These are phyloP conservation scores for Merluccius polli DNA, from an alignment of 2,797 vertebrate species.

Conservation along the genomic window DNA sequence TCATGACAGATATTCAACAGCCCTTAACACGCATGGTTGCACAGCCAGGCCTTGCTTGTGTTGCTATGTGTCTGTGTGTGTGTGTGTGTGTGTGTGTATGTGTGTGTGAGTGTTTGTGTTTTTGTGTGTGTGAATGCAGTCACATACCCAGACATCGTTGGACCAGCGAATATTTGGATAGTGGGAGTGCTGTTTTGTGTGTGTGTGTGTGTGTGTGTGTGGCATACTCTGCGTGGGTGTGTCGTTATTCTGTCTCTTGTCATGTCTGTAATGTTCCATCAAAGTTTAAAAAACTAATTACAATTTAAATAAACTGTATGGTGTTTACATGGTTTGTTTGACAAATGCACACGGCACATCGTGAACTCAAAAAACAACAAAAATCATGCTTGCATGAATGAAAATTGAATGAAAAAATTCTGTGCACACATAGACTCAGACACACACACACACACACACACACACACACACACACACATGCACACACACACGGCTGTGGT, in stretches of 20 bases:
- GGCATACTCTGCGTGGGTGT: not conserved
- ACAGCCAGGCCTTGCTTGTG: slow-evolving; percentile 15
- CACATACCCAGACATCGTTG: not conserved
- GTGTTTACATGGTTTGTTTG: not conserved
- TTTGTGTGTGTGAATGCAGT: slow-evolving; percentile 10
- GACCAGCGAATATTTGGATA: not conserved
- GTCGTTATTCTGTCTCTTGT: not conserved
- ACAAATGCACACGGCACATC: not conserved
- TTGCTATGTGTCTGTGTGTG: slow-evolving; percentile 6
- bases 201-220: not conserved
- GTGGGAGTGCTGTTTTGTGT: not conserved
- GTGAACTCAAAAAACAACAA: not conserved
- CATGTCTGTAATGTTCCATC: not conserved
- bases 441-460: not conserved
- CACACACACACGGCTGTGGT: not conserved
- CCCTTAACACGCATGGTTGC: slow-evolving; percentile 26
- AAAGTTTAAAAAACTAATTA: not conserved
- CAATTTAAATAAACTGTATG: not conserved
- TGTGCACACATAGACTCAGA: not conserved
- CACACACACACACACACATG: not conserved
- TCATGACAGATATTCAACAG: slow-evolving; percentile 28
- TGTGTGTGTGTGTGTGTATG: slow-evolving; percentile 14
- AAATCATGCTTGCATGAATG: not conserved
- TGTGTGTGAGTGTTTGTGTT: slow-evolving; percentile 9
- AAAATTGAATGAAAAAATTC: too few relatives aligned